phyloP scores from a whole-genome alignment of 2,888 invertebrate species.

The Xestia ashworthii region DNA sequence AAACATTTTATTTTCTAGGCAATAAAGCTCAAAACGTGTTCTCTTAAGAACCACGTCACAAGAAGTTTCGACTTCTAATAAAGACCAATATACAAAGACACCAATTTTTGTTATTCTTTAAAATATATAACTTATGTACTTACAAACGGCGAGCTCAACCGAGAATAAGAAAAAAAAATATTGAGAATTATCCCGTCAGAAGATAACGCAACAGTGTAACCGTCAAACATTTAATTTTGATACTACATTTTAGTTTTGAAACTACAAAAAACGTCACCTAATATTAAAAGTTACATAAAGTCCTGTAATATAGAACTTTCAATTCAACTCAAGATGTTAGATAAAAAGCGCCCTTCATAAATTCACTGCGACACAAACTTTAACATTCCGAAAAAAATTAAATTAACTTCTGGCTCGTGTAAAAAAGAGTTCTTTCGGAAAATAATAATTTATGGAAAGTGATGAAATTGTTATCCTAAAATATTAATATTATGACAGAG shows the following conservation, averaged over 20 bases:
- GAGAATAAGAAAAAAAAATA: no score
- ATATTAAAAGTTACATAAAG: conserved; percentile 15
- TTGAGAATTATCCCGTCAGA: not conserved
- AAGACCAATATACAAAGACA: not conserved
- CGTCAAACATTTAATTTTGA: not conserved
- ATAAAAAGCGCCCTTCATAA: conserved; percentile 48
- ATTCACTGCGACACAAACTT: conserved; percentile 53
- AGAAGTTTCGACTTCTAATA: not conserved
- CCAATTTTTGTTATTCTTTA: not conserved
- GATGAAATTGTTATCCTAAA: conserved; percentile 22
- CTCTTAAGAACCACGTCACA: not conserved
- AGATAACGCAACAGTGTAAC: not conserved
- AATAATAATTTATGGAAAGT: conserved; percentile 42
- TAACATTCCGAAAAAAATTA: conserved; percentile 47
- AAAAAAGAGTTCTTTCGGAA: conserved; percentile 47
- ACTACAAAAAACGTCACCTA: not conserved
- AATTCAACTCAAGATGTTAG: conserved; percentile 40
- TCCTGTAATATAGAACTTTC: conserved; percentile 42
- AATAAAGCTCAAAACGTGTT: not conserved
- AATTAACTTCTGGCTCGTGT: conserved; percentile 47
- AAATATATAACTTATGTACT: no score
- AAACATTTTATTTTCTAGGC: not conserved
- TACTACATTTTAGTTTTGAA: not conserved
- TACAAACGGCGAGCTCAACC: no score
- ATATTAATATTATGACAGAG: not conserved